Conservation (phyloP, 2,888 invertebrate species). For the Watsonalla binaria region DNA sequence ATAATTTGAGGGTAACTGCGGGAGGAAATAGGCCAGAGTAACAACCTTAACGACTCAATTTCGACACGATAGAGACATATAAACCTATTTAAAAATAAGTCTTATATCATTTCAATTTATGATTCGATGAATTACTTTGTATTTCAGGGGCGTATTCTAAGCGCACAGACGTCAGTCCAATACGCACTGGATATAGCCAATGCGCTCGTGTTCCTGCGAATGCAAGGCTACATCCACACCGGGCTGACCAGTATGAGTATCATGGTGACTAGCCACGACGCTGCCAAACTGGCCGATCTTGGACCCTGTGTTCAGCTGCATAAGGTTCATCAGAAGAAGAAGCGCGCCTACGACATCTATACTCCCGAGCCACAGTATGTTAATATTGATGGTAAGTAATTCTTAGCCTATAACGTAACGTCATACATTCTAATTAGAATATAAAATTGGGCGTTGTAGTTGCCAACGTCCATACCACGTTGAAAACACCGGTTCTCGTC, state of each 20-base stretch:
- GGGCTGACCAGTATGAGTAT: constrained; percentile 59
- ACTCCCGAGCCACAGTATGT: constrained; percentile 66
- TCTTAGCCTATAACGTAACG: background rate
- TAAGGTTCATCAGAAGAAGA: constrained; percentile 16
- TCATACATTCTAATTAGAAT: constrained; percentile 5
- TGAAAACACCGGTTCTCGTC: constrained; percentile 70
- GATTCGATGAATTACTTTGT: background rate
- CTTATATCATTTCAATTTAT: too few species aligned
- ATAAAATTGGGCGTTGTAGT: constrained; percentile 5
- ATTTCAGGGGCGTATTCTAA: constrained; percentile 57
- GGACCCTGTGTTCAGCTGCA: constrained; percentile 46
- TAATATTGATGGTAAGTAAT: constrained; percentile 58
- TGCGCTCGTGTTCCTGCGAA: constrained; percentile 66
- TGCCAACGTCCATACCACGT: constrained; percentile 57
- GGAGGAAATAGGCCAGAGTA: too few species aligned
- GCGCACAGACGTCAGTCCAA: constrained; percentile 59
- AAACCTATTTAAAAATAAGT: too few species aligned
- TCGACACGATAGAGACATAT: too few species aligned
- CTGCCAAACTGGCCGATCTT: constrained; percentile 68
- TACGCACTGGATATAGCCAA: constrained; percentile 66
- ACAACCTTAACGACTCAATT: too few species aligned
- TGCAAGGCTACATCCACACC: constrained; percentile 70
- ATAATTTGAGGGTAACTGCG: too few species aligned
- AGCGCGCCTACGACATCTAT: constrained; percentile 46
- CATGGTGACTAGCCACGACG: constrained; percentile 59